Percentiles rank a stretch among this genome's conserved stretches.
phyloP scores from a whole-genome alignment of 2,888 invertebrate genomes.

The Drosophila nr. perissopoda region DNA sequence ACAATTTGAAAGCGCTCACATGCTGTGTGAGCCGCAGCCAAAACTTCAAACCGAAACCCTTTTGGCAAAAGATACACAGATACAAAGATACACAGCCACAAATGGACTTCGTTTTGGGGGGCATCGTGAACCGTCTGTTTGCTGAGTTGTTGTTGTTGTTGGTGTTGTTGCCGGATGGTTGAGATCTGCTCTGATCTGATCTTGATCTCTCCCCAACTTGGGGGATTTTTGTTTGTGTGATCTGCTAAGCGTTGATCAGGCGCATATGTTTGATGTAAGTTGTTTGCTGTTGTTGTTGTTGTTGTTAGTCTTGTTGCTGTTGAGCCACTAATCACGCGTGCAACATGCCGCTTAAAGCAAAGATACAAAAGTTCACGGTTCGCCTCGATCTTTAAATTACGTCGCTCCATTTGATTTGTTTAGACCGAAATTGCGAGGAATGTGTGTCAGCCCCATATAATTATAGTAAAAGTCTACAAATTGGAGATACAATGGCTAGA shows the following conservation, averaged over 20 bases:
- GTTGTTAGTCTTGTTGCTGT: constrained; percentile 12
- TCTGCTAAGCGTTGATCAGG: constrained; percentile 60
- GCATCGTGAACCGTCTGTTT: constrained; percentile 40
- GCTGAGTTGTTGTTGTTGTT: constrained; percentile 5
- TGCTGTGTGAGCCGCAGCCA: constrained; percentile 61
- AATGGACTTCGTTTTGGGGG: constrained; percentile 38
- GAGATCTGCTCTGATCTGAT: constrained; percentile 35
- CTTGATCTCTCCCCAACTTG: constrained; percentile 38
- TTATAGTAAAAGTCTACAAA: constrained; percentile 2
- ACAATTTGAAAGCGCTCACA: constrained; percentile 80
- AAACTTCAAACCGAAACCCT: constrained; percentile 25
- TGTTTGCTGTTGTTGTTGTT: constrained; percentile 34
- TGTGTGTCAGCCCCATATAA: constrained; percentile 60
- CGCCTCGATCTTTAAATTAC: constrained; percentile 35
- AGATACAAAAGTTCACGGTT: constrained; percentile 56
- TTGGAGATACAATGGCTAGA: neutral
- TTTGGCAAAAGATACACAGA: constrained; percentile 34
- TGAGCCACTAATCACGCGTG: constrained; percentile 73
- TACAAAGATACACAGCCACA: constrained; percentile 14
- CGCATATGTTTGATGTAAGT: constrained; percentile 75
- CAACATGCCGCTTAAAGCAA: constrained; percentile 70
- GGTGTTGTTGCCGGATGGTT: constrained; percentile 31
- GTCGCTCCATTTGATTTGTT: constrained; percentile 41
- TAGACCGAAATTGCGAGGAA: constrained; percentile 46
- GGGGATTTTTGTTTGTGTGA: constrained; percentile 36